Conservation (phyloP, 1,140 invertebrate genomes). For the Dreissena polymorpha region DNA sequence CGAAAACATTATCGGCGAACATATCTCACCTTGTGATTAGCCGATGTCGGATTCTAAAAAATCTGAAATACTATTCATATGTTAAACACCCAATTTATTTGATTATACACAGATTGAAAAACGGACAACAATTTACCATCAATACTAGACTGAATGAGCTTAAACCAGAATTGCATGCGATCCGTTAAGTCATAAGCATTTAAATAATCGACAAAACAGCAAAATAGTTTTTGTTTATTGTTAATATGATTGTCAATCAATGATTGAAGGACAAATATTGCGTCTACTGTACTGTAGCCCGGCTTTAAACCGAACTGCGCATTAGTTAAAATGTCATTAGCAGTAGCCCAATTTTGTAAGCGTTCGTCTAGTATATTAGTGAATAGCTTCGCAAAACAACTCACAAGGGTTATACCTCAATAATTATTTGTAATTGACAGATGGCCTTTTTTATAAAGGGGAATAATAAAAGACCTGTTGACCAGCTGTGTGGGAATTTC, state of each 20-base stretch:
- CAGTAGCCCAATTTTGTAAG: not conserved
- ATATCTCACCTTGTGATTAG: not conserved
- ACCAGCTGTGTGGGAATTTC: not conserved
- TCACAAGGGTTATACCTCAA: slow-evolving; percentile 16
- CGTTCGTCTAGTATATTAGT: not conserved
- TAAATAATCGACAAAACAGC: too few relatives aligned
- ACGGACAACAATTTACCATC: slow-evolving; percentile 5
- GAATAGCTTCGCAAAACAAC: slow-evolving; percentile 31
- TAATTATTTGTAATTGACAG: slow-evolving; percentile 21
- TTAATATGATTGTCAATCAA: slow-evolving; percentile 1
- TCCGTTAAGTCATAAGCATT: too few relatives aligned
- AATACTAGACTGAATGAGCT: too few relatives aligned
- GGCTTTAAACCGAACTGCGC: slow-evolving; percentile 6
- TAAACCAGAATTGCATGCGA: too few relatives aligned
- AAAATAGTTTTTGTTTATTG: not conserved
- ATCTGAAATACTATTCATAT: not conserved
- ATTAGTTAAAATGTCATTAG: not conserved
- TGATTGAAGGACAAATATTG: slow-evolving; percentile 5
- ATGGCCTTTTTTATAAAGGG: not conserved
- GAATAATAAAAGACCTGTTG: slow-evolving; percentile 16
- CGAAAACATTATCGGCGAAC: slow-evolving; percentile 17
- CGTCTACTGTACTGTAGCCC: not conserved
- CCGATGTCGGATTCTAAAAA: not conserved
- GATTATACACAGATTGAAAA: not conserved
- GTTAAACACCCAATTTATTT: not conserved